phyloP scores from a whole-genome alignment of 2,888 invertebrate species.

The Rhingia campestris region DNA sequence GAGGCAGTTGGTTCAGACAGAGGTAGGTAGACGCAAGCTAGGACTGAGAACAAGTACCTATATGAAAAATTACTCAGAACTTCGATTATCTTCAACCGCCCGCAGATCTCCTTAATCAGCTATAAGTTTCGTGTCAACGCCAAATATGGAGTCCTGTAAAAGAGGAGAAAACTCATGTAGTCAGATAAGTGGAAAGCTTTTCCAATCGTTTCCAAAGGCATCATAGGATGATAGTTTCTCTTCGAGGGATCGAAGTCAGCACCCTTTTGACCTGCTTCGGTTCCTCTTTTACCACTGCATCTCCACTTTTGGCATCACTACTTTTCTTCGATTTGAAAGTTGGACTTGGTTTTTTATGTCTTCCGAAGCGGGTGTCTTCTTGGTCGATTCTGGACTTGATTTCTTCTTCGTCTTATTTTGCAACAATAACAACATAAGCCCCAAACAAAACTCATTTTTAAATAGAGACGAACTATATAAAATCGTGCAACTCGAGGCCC shows the following conservation, averaged over 20 bases:
- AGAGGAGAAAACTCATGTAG: not conserved
- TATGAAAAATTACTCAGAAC: constrained; percentile 95
- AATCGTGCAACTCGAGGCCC: too few relatives aligned
- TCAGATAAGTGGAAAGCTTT: constrained; percentile 81
- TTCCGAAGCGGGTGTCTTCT: too few relatives aligned
- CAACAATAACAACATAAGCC: too few relatives aligned
- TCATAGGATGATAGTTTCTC: constrained; percentile 92
- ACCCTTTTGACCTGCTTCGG: constrained; percentile 71
- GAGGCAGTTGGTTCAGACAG: constrained; percentile 97
- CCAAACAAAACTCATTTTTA: too few relatives aligned
- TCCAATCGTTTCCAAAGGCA: constrained; percentile 90
- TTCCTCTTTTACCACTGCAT: constrained; percentile 6
- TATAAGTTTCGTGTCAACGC: constrained; percentile 95
- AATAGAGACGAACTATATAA: too few relatives aligned
- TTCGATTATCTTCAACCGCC: constrained; percentile 95
- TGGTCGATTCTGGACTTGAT: constrained; percentile 30
- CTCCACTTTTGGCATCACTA: not conserved
- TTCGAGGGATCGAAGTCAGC: constrained; percentile 88
- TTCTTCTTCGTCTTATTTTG: constrained; percentile 34
- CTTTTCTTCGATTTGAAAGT: constrained; percentile 32
- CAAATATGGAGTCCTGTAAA: constrained; percentile 93
- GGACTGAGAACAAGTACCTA: constrained; percentile 95
- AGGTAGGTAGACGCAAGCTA: constrained; percentile 94
- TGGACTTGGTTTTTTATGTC: constrained; percentile 27
- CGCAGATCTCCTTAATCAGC: constrained; percentile 92